phyloP scores from a whole-genome alignment of 2,888 invertebrate genomes.

The Drosophila melanosoma region DNA sequence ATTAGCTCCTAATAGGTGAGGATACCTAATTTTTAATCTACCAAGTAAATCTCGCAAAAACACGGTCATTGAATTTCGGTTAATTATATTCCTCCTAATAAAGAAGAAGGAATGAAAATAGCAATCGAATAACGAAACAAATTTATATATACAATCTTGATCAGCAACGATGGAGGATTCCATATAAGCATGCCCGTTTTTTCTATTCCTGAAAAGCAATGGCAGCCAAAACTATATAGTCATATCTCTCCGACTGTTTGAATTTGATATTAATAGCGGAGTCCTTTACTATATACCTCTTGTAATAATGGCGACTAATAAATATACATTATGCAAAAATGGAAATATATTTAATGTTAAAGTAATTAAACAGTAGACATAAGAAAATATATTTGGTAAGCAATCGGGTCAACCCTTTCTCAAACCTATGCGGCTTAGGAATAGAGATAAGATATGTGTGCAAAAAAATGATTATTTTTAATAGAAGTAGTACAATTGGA shows the following conservation, averaged over 20 bases:
- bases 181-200: neutral
- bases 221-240: neutral
- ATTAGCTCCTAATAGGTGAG: too few species aligned
- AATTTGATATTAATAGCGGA: too few species aligned
- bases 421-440: rapidly evolving
- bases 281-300: too few species aligned
- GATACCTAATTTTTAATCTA: too few species aligned
- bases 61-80: neutral
- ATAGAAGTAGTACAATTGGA: neutral
- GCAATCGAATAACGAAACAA: neutral
- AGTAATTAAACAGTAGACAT: neutral
- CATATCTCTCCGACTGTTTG: too few species aligned
- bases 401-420: neutral
- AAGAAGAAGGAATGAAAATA: neutral
- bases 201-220: neutral
- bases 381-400: neutral
- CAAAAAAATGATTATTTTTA: neutral
- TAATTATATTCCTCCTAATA: neutral
- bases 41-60: neutral
- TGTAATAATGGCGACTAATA: neutral
- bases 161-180: neutral
- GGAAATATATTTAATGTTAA: neutral
- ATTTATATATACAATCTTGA: neutral
- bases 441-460: neutral
- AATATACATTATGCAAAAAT: neutral